Conservation (phyloP, 2,888 invertebrate species). For the Panopea generosa region DNA sequence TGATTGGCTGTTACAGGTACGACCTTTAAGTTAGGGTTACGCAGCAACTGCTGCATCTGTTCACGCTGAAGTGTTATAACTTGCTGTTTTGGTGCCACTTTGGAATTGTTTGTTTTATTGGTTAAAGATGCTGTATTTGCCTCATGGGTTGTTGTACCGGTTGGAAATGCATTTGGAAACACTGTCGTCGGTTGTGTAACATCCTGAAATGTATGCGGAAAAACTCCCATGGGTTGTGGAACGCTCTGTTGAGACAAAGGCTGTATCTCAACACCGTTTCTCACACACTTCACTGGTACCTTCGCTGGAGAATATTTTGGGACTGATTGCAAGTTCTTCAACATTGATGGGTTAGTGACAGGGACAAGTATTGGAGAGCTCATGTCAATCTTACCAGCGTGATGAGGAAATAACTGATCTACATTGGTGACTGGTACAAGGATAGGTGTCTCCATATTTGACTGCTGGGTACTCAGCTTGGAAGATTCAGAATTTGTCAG, state of each 20-base stretch:
- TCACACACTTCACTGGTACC: neutral
- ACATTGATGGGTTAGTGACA: conserved; percentile 39
- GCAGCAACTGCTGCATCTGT: conserved; percentile 15
- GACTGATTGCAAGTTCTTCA: conserved; percentile 21
- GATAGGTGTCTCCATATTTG: conserved; percentile 15
- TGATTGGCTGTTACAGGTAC: conserved; percentile 10
- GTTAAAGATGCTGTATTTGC: no score
- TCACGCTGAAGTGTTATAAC: conserved; percentile 6
- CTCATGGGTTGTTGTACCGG: no score
- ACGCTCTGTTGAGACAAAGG: no score
- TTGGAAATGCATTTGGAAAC: no score
- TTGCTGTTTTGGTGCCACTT: neutral
- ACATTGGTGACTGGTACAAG: conserved; percentile 39
- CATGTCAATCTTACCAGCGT: conserved; percentile 43
- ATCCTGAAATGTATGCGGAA: no score
- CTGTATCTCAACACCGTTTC: no score
- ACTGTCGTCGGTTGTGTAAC: no score
- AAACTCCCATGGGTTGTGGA: no score
- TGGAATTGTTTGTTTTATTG: conserved; percentile 2
- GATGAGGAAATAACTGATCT: conserved; percentile 29
- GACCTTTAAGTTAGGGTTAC: conserved; percentile 15
- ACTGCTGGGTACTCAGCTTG: conserved; percentile 6
- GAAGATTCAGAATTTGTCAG: conserved; percentile 18
- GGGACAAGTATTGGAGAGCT: conserved; percentile 55
- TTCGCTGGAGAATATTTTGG: neutral